phyloP scores from a whole-genome alignment of 2,113 vertebrate species.

The Hymenochirus boettgeri region DNA sequence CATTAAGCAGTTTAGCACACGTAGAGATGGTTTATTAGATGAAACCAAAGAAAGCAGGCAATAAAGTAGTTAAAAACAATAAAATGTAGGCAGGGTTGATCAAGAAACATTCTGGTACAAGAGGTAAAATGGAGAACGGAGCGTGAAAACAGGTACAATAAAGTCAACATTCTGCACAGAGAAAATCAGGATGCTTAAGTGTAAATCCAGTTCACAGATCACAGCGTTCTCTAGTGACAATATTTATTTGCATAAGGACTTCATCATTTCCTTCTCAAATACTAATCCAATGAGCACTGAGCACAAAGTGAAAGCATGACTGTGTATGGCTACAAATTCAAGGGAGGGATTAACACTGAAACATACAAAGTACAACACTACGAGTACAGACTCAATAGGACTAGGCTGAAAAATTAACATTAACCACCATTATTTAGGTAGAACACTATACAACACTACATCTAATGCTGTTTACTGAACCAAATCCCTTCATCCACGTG shows the following conservation, averaged over 20 bases:
- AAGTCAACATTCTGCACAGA: not conserved
- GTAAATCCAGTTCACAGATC: not conserved
- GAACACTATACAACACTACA: too few species aligned
- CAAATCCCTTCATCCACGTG: too few species aligned
- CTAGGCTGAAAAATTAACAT: too few species aligned
- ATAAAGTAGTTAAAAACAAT: too few species aligned
- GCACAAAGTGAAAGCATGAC: constrained; percentile 19
- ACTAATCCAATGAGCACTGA: not conserved
- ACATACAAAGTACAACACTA: not conserved
- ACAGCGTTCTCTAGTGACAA: not conserved
- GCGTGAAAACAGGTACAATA: not conserved
- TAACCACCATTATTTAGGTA: too few species aligned
- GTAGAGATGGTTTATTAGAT: not conserved
- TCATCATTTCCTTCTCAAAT: not conserved
- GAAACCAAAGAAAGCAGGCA: not conserved
- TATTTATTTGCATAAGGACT: not conserved
- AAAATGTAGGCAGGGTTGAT: too few species aligned
- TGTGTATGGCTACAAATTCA: not conserved
- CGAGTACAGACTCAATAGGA: too few species aligned
- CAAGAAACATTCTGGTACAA: too few species aligned
- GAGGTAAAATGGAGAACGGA: too few species aligned
- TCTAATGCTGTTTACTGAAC: too few species aligned
- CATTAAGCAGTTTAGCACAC: not conserved
- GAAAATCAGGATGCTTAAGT: not conserved
- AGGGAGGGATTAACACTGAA: constrained; percentile 5